Conservation (phyloP, 2,113 vertebrate genomes). For the Platycercus adscitus region DNA sequence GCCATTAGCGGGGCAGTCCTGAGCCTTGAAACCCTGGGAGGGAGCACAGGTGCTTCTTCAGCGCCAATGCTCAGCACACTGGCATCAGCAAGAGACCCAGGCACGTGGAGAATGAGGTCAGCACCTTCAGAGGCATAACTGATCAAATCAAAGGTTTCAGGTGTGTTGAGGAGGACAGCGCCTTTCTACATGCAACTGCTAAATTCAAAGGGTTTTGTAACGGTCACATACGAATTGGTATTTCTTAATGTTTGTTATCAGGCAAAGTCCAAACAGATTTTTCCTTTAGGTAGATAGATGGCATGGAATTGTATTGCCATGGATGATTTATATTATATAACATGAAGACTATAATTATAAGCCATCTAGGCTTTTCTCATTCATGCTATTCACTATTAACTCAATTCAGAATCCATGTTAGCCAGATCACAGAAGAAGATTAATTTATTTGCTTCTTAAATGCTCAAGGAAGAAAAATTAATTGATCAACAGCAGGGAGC, state of each 20-base stretch:
- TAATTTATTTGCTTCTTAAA: neutral
- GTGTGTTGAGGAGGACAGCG: neutral
- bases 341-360: neutral
- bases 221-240: neutral
- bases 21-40: neutral
- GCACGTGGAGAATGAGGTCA: neutral
- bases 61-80: rapidly evolving
- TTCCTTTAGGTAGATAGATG: neutral
- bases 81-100: neutral
- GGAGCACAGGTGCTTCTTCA: rapidly evolving
- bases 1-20: rapidly evolving
- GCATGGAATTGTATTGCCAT: neutral
- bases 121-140: neutral
- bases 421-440: neutral
- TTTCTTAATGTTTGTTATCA: neutral
- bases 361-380: neutral
- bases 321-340: neutral
- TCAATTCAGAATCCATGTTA: neutral
- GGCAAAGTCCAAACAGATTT: neutral
- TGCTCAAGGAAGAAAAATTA: neutral
- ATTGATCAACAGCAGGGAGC: rapidly evolving
- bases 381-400: neutral
- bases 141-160: neutral
- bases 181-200: neutral
- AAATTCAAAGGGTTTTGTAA: neutral